Evolutionary conservation across 35 echinoderm and acorn worm genomes (phyloP).

Genomic region (Holothuria glaberrima): DNA sequence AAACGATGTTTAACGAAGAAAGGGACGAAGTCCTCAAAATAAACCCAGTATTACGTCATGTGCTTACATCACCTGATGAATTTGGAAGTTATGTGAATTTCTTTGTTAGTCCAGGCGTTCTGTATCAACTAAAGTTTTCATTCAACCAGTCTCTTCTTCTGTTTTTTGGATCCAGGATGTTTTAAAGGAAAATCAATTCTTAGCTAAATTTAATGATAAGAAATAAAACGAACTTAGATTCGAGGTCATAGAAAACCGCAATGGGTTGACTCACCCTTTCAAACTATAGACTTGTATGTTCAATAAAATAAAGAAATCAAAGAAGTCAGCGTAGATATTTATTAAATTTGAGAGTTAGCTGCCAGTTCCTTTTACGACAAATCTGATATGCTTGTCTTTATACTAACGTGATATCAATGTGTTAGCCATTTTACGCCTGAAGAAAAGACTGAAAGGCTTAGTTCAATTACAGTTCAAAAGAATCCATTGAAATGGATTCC

Average conservation of each 20-base stretch:
- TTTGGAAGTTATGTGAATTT: no score
- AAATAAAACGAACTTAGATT: no score
- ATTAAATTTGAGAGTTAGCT: slow-evolving; percentile 22
- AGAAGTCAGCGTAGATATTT: slow-evolving; percentile 3
- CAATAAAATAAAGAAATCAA: background rate
- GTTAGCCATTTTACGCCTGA: slow-evolving; percentile 4
- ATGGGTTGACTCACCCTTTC: background rate
- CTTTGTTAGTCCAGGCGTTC: no score
- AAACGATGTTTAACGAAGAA: no score
- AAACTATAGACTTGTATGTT: slow-evolving; percentile 14
- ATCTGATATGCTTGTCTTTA: background rate
- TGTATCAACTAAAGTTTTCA: no score
- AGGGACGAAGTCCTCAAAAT: no score
- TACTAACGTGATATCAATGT: background rate
- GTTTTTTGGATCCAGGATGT: no score
- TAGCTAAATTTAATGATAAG: no score
- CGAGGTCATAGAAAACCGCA: background rate
- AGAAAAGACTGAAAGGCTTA: slow-evolving; percentile 27
- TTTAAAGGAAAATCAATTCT: no score
- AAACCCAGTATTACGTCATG: no score
- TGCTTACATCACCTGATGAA: no score
- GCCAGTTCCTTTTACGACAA: background rate
- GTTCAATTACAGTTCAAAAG: background rate
- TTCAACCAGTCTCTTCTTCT: no score
- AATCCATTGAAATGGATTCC: background rate